Evolutionary conservation across 1,140 invertebrate species (phyloP).

Genomic region (Metopolophium dirhodum): DNA sequence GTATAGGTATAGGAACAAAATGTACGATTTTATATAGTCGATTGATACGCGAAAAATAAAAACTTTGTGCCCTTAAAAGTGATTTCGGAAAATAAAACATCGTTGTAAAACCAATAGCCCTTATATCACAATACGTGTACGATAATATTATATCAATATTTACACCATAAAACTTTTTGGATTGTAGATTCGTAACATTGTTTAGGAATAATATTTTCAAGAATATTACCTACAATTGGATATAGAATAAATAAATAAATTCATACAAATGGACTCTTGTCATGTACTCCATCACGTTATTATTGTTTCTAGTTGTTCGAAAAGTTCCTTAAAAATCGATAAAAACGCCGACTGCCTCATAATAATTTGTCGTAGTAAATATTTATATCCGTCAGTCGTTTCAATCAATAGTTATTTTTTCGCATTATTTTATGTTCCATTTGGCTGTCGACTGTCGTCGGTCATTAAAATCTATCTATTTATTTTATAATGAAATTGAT

Average conservation of each 20-base stretch:
- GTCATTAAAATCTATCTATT: neutral
- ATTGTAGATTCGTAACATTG: neutral
- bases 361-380: neutral
- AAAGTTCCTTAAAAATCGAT: neutral
- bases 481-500: neutral
- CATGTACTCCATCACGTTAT: neutral
- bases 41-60: neutral
- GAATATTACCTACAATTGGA: neutral
- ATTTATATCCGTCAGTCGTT: neutral
- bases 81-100: neutral
- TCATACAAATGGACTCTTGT: neutral
- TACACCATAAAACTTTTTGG: neutral
- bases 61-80: neutral
- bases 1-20: too few species aligned
- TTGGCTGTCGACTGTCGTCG: neutral
- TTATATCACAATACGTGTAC: neutral
- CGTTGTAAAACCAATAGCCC: neutral
- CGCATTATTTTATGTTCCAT: neutral
- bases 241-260: neutral
- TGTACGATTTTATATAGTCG: too few species aligned
- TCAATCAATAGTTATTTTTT: neutral
- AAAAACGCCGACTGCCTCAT: neutral
- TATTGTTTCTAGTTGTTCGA: neutral
- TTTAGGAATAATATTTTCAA: neutral
- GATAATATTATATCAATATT: neutral